Conservation (phyloP, 2,888 invertebrate species). For the Apodemia zela region DNA sequence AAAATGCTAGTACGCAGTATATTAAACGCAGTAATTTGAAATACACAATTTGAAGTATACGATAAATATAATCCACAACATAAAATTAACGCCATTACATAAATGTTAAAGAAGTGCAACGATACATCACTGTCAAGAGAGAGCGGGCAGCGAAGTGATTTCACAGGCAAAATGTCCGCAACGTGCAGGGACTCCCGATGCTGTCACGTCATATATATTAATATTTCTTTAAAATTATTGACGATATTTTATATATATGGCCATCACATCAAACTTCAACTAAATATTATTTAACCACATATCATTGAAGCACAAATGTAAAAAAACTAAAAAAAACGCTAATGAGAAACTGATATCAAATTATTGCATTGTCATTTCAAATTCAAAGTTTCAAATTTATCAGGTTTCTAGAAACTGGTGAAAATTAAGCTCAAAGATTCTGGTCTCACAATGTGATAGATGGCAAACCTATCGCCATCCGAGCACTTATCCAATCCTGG, state of each 20-base stretch:
- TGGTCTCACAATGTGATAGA: too few relatives aligned
- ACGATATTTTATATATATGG: constrained; percentile 40
- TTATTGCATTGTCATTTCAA: too few relatives aligned
- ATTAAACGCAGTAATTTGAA: background rate
- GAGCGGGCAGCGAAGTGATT: constrained; percentile 72
- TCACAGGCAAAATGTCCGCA: constrained; percentile 67
- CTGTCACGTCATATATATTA: constrained; percentile 59
- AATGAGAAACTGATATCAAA: too few relatives aligned
- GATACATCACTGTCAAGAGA: constrained; percentile 73
- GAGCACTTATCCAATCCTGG: too few relatives aligned
- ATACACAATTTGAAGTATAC: background rate
- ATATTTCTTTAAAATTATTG: constrained; percentile 65
- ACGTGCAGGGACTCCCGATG: constrained; percentile 65
- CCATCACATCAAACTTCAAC: background rate
- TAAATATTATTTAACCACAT: too few relatives aligned
- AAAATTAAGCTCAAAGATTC: too few relatives aligned
- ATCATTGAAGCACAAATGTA: too few relatives aligned
- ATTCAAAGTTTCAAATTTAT: too few relatives aligned
- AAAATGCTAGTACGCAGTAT: too few relatives aligned
- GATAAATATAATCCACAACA: constrained; percentile 37
- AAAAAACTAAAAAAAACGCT: too few relatives aligned
- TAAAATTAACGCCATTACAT: constrained; percentile 74
- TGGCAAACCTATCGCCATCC: too few relatives aligned
- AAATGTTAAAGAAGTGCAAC: constrained; percentile 74
- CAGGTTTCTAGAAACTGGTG: too few relatives aligned